Evolutionary conservation across 2,113 vertebrate species (phyloP), one percentile per base, ranked within the genome.

Genomic region (Terrapene triunguis): DNA sequence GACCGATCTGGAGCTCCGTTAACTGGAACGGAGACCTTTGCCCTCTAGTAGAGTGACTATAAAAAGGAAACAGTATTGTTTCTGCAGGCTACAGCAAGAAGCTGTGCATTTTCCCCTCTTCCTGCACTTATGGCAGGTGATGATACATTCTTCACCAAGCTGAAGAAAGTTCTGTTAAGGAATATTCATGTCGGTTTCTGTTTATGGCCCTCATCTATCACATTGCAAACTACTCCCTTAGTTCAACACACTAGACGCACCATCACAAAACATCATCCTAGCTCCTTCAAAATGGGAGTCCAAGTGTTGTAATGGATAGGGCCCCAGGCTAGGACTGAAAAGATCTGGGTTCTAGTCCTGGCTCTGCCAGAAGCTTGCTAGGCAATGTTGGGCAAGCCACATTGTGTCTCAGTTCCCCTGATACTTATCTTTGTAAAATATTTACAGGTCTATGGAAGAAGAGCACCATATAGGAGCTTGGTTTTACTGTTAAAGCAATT

Each of bases 61-160:
- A 87, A 84, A 92, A 48, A 4, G 17, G 84, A 79, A 91, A 90
- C 85, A 83, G 62, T 27, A 27, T 27, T 57, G 22, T 83, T 81
- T 57, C 85, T 50, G 32, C 42, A 76, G 87, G 76, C 25, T 69
- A 44, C 17, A 89, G 82, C 19, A 91, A 59, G 51, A n/a, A 35
- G 76, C 21, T 3, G 22, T 55, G 78, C 42, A 76, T 19, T 48
- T 48, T 87, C 72, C 84, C 8, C 38, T 21, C 50, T 85, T 48
- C 35, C 53, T 91, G 12, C n/a, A 14, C 25, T 87, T 87, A 42
- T 44, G 62, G 84, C 19, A 38, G n/a, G 24, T 38, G 80, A 24
- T 47, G n/a, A 29, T 81, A 90, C 85, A 54, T 35, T 22, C 48
- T 90, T 54, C 47, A 16, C 11, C 38, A 81, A 81, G 10, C 3